Base-by-base conservation (phyloP, 1,140 invertebrate genomes). In the Diorhabda carinulata region DNA sequence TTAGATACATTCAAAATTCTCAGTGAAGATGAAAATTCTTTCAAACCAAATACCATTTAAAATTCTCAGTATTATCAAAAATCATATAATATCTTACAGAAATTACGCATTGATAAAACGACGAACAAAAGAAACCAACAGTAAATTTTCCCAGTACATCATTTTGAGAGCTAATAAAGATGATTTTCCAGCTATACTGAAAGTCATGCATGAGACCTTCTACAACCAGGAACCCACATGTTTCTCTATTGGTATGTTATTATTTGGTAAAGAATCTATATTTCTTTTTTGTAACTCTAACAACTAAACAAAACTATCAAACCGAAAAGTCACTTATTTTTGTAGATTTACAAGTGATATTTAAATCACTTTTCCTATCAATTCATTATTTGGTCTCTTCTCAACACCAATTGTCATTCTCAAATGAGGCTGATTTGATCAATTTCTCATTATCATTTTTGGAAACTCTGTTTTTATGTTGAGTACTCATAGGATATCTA, bases 161-260 rank as follows among this genome's bases (percentile, higher is more conserved):
- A 77, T 78, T 9, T 52, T 71, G 6, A 66, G 74, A 64, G 73
- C 78, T 8, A 70, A 65, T 3, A 67, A 66, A 25, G 68, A 73
- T 4, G 78, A 80, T 9, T 76, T 76, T 61, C 61, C 69, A 8
- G 59, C 70, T 9, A 75, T 81, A 8, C 42, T 80, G 3, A 73
- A 76, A 43, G 45, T 79, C 9, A 78, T 80, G 76, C 76, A 77
- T 66, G 69, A 70, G 52, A 61, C 67, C 45, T 81, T 76, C 62
- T 78, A 76, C 68, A 67, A 63, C 40, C 74, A 78, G 6, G 79
- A 81, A 65, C 79, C 79, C 7, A 77, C 69, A 42, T 66, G 68
- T 7, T 64, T 43, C 4, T 47, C 67, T 6, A 25, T 25, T 1
- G 25, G 25, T 25, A 25, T 25, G 25, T 25, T 25, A 1, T 25